These are phyloP conservation scores for Lepidostoma basale DNA, from an alignment of 1,140 invertebrate genomes.

Conservation along the genomic window DNA sequence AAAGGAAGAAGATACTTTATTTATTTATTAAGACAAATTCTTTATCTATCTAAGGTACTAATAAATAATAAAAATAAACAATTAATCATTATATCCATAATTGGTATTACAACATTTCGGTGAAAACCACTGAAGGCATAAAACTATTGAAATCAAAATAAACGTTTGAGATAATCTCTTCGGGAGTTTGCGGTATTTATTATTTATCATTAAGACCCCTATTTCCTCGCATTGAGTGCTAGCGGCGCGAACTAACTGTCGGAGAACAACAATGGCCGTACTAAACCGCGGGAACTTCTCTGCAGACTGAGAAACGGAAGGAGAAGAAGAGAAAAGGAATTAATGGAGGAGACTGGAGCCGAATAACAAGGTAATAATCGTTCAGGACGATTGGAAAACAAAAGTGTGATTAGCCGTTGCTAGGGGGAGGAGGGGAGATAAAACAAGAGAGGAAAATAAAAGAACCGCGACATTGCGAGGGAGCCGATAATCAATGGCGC, in stretches of 20 bases:
- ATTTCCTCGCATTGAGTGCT: slow-evolving; percentile 38
- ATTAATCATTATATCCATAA: too few relatives aligned
- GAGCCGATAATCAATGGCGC: slow-evolving; percentile 37
- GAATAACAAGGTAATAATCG: slow-evolving; percentile 64
- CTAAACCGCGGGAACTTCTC: neutral
- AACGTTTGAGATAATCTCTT: slow-evolving; percentile 9
- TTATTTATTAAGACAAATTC: too few relatives aligned
- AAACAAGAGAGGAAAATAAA: slow-evolving; percentile 27
- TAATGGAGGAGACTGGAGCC: slow-evolving; percentile 44
- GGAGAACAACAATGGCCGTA: slow-evolving; percentile 37
- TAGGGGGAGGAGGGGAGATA: neutral
- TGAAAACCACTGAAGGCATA: too few relatives aligned
- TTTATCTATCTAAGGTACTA: too few relatives aligned
- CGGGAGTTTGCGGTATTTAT: slow-evolving; percentile 6
- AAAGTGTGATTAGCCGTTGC: slow-evolving; percentile 60
- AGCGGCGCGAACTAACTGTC: slow-evolving; percentile 47
- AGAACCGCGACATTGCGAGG: slow-evolving; percentile 38
- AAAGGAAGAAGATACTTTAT: too few relatives aligned
- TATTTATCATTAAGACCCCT: neutral
- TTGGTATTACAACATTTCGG: too few relatives aligned
- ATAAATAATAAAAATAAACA: too few relatives aligned
- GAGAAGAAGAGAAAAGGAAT: slow-evolving; percentile 11
- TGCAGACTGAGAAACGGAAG: slow-evolving; percentile 16
- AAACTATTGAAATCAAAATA: neutral
- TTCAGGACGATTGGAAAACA: slow-evolving; percentile 64